phyloP scores from a whole-genome alignment of 2,113 vertebrate genomes.

The Xiphophorus hellerii region DNA sequence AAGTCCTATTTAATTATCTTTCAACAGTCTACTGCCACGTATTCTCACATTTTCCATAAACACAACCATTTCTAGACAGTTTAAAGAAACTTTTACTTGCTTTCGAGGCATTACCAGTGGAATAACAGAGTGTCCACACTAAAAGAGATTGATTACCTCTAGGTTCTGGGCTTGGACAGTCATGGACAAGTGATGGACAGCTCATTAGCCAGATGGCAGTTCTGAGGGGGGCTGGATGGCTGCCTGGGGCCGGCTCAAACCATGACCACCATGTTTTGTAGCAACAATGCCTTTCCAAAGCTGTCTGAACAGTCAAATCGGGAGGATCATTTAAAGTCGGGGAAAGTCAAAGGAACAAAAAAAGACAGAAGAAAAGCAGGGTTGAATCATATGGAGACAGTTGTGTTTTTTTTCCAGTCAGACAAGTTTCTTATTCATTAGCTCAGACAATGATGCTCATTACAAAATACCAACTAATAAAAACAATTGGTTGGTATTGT shows the following conservation, averaged over 20 bases:
- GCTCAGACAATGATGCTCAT: neutral
- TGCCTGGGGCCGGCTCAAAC: conserved; percentile 41
- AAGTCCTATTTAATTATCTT: conserved; percentile 7
- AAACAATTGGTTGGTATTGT: neutral
- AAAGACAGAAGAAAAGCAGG: neutral
- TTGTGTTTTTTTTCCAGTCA: neutral
- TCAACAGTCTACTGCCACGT: conserved; percentile 4
- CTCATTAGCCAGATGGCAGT: conserved; percentile 77
- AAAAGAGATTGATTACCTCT: conserved; percentile 67
- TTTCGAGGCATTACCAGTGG: conserved; percentile 50
- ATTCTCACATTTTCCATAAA: conserved; percentile 11
- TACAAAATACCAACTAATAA: neutral
- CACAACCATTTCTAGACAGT: conserved; percentile 18
- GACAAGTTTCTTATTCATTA: neutral
- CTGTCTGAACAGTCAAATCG: conserved; percentile 32
- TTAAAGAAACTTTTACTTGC: conserved; percentile 21
- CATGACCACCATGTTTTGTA: conserved; percentile 46
- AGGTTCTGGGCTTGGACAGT: conserved; percentile 53
- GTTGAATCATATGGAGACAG: neutral
- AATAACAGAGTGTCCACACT: conserved; percentile 59
- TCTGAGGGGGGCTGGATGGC: conserved; percentile 52
- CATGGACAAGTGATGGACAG: conserved; percentile 69
- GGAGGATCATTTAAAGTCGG: conserved; percentile 2
- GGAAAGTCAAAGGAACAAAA: conserved; percentile 2
- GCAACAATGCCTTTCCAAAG: conserved; percentile 31